Base-by-base conservation (phyloP, 1,140 invertebrate species). In the Drosophila yakuba region DNA sequence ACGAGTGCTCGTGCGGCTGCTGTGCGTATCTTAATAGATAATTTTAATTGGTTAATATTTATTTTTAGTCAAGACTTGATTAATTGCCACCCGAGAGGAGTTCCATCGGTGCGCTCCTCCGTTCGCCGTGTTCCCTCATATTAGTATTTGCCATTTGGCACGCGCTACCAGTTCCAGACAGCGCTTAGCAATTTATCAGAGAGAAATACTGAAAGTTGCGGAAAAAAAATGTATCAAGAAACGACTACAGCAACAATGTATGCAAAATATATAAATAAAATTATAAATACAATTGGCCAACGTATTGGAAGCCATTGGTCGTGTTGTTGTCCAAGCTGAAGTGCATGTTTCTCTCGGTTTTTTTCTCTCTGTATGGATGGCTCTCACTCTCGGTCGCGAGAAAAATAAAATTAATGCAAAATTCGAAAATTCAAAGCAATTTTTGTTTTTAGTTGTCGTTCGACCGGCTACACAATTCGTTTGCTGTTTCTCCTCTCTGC, bases 21-120 rank as follows among this genome's bases (percentile, higher is more conserved):
- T 47, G 61, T 60, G 45, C 47, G 73, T 69, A 58, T 55, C 78
- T 72, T 55, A 56, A 56, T 67, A 71, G 76, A 63, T 75, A 43
- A 56, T 64, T 78, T 88, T 88, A 86, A 86, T 88, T 88, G 74
- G 83, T 79, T 88, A 83, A 86, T 83, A 79, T 83, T 86, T 86
- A 86, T 86, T 86, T 86, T 89, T 86, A 86, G 83, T 89, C 83
- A 68, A 57, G 69, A 63, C 78, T 78, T 89, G 75, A 85, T 82
- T 84, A 78, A 84, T 80, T 86, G 74, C 67, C 71, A 50, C 43
- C 38, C 45, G 39, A 50, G 41, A 51, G 72, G 23, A 48, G 60
- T 15, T 38, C 36, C 10, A 4, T 38, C 15, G 43, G 59, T 45
- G 23, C 54, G 48, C 55, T 63, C 44, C 41, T 45, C 45, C 48